Conservation (phyloP, 2,113 vertebrate species). For the Chloebia gouldiae region DNA sequence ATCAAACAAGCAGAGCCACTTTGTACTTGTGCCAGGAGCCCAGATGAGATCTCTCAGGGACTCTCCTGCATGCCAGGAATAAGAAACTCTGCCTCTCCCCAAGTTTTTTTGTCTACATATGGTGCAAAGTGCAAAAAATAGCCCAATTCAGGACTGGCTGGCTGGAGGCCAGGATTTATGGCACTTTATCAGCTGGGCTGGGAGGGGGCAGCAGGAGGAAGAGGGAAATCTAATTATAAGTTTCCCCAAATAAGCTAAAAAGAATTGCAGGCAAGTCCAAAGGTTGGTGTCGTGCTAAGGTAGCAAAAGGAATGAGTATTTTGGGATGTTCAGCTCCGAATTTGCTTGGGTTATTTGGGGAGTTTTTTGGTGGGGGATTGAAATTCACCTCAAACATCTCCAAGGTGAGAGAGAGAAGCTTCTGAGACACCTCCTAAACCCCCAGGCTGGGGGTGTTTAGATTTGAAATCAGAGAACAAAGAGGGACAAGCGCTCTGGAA, state of each 20-base stretch:
- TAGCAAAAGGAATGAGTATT: background rate
- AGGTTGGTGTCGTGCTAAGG: slow-evolving; percentile 30
- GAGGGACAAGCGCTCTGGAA: background rate
- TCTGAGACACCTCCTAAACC: background rate
- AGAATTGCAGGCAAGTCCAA: slow-evolving; percentile 22
- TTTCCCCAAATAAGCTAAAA: slow-evolving; percentile 62
- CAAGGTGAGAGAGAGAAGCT: background rate
- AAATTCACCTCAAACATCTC: background rate
- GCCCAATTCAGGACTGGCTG: slow-evolving; percentile 53
- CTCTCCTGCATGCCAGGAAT: slow-evolving; percentile 78
- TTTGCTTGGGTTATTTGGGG: background rate
- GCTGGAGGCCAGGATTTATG: slow-evolving; percentile 61
- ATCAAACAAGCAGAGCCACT: slow-evolving; percentile 82
- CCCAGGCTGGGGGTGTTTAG: no score
- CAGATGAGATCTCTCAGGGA: slow-evolving; percentile 84
- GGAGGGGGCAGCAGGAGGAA: slow-evolving; percentile 16
- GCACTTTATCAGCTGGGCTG: slow-evolving; percentile 66
- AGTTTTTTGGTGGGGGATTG: background rate
- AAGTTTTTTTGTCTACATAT: slow-evolving; percentile 67
- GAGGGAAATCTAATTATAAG: slow-evolving; percentile 66
- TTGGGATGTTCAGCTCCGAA: background rate
- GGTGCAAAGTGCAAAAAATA: slow-evolving; percentile 56
- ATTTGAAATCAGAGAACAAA: background rate
- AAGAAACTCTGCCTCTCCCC: slow-evolving; percentile 65
- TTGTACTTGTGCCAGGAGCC: slow-evolving; percentile 87